Conservation (phyloP, 2,113 vertebrate species). For the Dascyllus trimaculatus region DNA sequence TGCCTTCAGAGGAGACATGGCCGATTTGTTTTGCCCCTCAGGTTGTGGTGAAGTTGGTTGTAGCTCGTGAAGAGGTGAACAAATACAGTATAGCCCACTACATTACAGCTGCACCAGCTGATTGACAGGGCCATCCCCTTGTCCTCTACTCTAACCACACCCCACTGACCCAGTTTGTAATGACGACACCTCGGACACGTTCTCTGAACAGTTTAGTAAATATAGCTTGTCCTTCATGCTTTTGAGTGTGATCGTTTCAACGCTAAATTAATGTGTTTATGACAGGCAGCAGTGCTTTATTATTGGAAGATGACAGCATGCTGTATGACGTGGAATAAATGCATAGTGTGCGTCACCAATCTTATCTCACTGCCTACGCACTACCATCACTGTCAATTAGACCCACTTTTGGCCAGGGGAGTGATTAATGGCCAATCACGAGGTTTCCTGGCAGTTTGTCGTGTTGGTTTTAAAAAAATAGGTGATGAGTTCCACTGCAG, state of each 20-base stretch:
- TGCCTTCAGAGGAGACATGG: background rate
- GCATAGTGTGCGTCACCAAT: conserved; percentile 6
- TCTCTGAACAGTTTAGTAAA: conserved; percentile 27
- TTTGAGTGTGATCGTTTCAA: background rate
- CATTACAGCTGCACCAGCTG: conserved; percentile 1
- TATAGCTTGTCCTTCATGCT: conserved; percentile 24
- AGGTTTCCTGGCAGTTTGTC: conserved; percentile 31
- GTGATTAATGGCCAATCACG: conserved; percentile 38
- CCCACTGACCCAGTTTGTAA: conserved; percentile 24
- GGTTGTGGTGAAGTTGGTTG: background rate
- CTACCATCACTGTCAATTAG: background rate
- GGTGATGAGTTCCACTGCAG: conserved; percentile 19
- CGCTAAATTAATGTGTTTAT: conserved; percentile 1
- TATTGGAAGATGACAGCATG: conserved; percentile 12
- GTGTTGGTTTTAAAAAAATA: conserved; percentile 42
- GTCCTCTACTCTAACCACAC: conserved; percentile 23
- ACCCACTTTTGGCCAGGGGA: conserved; percentile 2
- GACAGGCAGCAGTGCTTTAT: background rate
- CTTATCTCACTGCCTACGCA: conserved; percentile 15
- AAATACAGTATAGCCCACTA: background rate
- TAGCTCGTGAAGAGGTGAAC: background rate
- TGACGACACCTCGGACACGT: background rate
- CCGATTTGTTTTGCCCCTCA: background rate
- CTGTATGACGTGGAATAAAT: conserved; percentile 18
- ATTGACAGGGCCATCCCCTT: background rate